Evolutionary conservation across 37 sponge, comb jelly and placozoan species (phyloP), one percentile per base, ranked within the genome.

Genomic region (Diacarnus erythraeanus): DNA sequence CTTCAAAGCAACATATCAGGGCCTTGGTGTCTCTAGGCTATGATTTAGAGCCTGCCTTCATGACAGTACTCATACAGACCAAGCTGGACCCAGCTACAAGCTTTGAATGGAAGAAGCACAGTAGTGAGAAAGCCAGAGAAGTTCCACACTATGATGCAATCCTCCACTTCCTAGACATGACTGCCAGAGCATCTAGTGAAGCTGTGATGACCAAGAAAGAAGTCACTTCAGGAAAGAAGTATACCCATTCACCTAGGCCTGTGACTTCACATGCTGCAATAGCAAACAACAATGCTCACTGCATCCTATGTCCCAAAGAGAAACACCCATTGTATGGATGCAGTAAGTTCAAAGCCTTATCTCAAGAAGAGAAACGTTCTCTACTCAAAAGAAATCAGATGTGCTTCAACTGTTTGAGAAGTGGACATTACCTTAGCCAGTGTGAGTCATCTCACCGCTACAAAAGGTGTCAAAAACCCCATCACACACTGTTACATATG

Each of bases 91-190:
- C 59, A 4, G 70, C 37, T 59, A 80, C 80, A 27, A 43, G 54
- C 58, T 80, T 80, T 31, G 80, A 80, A 54, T 80, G 80, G 80
- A 69, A 80, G 36, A 70, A 47, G n/a, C 80, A 80, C 71, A 80
- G 71, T 51, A n/a, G n/a, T n/a, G n/a, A 69, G 39, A 57, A 68
- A 2, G 38, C 59, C 22, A 37, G 39, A 21, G 63, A 76, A 9
- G 77, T 76, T n/a, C 77, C 77, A 59, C 26, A 76, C 38, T 76
- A 60, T 36, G 39, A 76, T 23, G 77, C 37, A 25, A 26, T 76
- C 26, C 39, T 76, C 22, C 40, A 60, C 26, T 75, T 75, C 59
- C 34, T 75, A 22, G 36, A 75, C 30, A 34, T 75, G 9, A 2
- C 59, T 2, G 76, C 76, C 15, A 58, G 57, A 75, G 76, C 76